These are phyloP conservation scores for Vanessa atalanta DNA, from an alignment of 1,140 invertebrate genomes.

Conservation along the genomic window DNA sequence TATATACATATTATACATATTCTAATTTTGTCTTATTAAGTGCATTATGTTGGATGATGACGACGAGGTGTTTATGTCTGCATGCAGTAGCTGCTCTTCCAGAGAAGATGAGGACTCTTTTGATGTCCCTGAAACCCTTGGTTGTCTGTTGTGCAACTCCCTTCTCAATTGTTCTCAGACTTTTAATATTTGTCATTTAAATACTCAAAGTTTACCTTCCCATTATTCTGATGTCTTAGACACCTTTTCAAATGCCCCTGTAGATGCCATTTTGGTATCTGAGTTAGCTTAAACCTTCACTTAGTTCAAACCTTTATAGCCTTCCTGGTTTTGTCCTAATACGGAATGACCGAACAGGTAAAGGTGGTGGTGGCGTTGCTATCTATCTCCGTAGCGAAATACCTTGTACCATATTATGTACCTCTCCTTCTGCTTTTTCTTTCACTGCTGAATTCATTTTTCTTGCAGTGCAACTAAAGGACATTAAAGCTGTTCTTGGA, in stretches of 20 bases:
- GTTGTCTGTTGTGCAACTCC: no score
- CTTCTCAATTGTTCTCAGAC: no score
- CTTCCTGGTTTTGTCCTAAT: conserved; percentile 37
- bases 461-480: conserved; percentile 28
- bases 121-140: no score
- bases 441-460: conserved; percentile 36
- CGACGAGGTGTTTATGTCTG: no score
- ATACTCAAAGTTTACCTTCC: no score
- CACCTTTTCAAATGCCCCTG: neutral
- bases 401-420: conserved; percentile 6
- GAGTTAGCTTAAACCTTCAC: conserved; percentile 15
- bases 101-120: no score
- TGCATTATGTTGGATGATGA: no score
- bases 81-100: no score
- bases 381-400: conserved; percentile 26
- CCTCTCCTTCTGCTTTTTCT: conserved; percentile 23
- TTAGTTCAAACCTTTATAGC: conserved; percentile 4
- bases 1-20: no score
- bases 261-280: neutral
- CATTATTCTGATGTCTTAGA: neutral
- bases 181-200: no score
- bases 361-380: conserved; percentile 17
- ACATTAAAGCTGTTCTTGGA: neutral
- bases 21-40: no score
- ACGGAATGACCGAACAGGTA: conserved; percentile 35